Conservation (phyloP, 2,888 invertebrate species). For the Smittia aterrima region DNA sequence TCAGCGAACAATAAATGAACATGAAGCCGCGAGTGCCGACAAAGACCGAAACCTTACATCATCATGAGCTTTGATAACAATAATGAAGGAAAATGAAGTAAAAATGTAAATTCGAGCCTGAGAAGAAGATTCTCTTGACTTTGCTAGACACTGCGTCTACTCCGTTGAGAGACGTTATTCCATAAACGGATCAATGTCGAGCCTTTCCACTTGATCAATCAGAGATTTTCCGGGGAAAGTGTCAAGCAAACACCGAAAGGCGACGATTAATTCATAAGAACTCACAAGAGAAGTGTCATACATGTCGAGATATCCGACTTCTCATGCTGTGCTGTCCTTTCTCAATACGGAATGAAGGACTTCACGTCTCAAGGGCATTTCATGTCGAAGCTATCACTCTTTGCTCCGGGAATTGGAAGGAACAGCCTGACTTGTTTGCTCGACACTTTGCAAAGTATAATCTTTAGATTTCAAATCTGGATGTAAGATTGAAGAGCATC, state of each 20-base stretch:
- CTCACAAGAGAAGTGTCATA: conserved; percentile 25
- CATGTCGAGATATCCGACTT: conserved; percentile 33
- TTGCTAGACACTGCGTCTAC: conserved; percentile 3
- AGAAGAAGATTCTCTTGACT: not conserved
- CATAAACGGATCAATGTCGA: not conserved
- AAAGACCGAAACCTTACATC: conserved; percentile 19
- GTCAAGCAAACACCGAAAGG: conserved; percentile 6
- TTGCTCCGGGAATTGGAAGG: no score
- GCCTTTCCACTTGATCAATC: conserved; percentile 18
- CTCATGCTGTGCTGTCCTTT: conserved; percentile 34
- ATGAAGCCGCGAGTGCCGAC: conserved; percentile 29
- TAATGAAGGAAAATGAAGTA: not conserved
- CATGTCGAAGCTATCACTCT: not conserved
- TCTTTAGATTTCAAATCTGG: no score
- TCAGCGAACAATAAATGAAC: conserved; percentile 36
- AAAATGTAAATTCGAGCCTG: not conserved
- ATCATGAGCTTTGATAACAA: not conserved
- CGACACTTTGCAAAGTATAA: no score
- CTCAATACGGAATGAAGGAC: not conserved
- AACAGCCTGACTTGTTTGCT: no score
- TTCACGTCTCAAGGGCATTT: conserved; percentile 8
- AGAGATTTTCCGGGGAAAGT: not conserved
- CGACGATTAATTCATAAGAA: not conserved
- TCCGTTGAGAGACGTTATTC: not conserved
- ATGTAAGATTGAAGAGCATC: no score